These are phyloP conservation scores for Sericinus montela DNA, from an alignment of 2,888 invertebrate genomes.

Conservation along the genomic window DNA sequence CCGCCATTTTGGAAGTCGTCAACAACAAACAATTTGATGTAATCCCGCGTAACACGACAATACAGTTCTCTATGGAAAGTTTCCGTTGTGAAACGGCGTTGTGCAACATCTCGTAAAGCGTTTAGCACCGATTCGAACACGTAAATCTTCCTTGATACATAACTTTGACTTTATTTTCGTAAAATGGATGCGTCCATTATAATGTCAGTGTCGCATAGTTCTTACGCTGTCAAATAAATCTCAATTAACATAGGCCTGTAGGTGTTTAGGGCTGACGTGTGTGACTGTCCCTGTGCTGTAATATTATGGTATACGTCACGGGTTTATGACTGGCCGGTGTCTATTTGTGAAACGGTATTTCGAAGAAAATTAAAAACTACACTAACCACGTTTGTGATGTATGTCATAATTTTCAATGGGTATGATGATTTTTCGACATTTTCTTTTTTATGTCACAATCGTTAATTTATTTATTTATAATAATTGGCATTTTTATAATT, in stretches of 20 bases:
- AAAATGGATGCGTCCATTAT: conserved; percentile 9
- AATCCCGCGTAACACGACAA: too few species aligned
- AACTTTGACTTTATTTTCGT: conserved; percentile 15
- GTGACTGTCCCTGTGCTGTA: neutral
- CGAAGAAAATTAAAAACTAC: too few species aligned
- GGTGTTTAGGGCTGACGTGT: conserved; percentile 10
- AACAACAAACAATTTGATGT: too few species aligned
- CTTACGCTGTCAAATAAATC: conserved; percentile 14
- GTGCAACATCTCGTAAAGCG: conserved; percentile 5
- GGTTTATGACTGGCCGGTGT: neutral
- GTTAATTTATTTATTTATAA: too few species aligned
- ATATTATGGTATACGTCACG: too few species aligned
- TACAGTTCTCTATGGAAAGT: too few species aligned
- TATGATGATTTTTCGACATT: too few species aligned
- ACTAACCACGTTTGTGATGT: too few species aligned
- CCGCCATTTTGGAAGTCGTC: too few species aligned
- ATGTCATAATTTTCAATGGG: too few species aligned
- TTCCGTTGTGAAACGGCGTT: neutral
- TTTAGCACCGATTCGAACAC: neutral
- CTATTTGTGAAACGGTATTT: neutral
- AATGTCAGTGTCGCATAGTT: conserved; percentile 3
- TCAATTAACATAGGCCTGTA: conserved; percentile 10
- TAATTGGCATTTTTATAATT: too few species aligned
- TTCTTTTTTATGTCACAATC: too few species aligned
- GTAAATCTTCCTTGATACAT: conserved; percentile 4